Base-by-base conservation (phyloP, 1,140 invertebrate genomes). In the Nylanderia fulva region DNA sequence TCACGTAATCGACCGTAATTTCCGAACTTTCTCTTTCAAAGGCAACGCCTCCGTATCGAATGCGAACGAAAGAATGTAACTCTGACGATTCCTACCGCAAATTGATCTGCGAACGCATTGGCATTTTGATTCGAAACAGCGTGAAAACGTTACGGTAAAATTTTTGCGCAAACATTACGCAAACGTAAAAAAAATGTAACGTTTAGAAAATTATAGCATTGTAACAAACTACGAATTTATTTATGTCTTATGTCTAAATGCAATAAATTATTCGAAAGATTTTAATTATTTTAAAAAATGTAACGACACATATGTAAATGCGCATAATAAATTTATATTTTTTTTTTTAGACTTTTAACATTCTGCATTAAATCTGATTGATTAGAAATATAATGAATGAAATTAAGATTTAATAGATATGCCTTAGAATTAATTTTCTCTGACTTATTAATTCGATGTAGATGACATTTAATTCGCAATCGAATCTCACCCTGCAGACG, bases 11-110 rank as follows among this genome's bases (percentile, higher is more conserved):
- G 52, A 21, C 52, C 64, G 77, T 52, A 71, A 82, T 82, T 72
- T 82, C 36, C 27, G 66, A 82, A 82, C 77, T 82, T 82, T 82
- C 77, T 71, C 66, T 72, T 82, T 58, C 52, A 42, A 66, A 42
- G 52, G 66, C 13, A 71, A 72, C 77, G 77, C 77, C 64, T 82
- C 27, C 29, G 42, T n/a, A 68, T 15, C 42, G 58, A 45, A 45
- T 13, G 27, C 61, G 33, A 8, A 56, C 36, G 63, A 80, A 71
- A 42, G 77, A 80, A 71, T 48, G 64, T 45, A 42, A 71, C 52
- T 71, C 21, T 52, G 36, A 56, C 24, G 36, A 13, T 71, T 82
- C 52, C 39, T 79, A 52, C 61, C 36, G 52, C 77, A 60, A 82
- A 82, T 72, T 27, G 77, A 82, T 82, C 36, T 58, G 66, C 77